Evolutionary conservation across 2,797 vertebrate species (phyloP), one percentile per base, ranked within the genome.

Genomic region (Eremophila alpestris): DNA sequence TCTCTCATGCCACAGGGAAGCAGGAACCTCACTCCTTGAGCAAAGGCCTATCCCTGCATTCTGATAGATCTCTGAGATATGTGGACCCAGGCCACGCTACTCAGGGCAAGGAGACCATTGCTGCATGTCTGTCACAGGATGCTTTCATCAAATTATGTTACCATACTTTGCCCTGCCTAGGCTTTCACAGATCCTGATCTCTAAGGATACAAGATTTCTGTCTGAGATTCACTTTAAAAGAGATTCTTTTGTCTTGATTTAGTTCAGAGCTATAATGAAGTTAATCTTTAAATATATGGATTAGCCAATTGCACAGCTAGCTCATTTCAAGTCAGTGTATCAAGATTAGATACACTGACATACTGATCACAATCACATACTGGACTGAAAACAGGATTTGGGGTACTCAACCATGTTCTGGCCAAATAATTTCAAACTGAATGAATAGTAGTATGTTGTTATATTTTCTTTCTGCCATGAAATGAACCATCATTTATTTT

Each of bases 401-500:
- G 20, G 58, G 26, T 14, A 69, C 7, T 63, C 22, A 75, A 24
- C 27, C 16, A 63, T 34, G 4, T 55, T 92, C 55, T 80, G 59
- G 52, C 48, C 29, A 91, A 96, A 91, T 56, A 16, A 84, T 79
- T 95, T 96, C 70, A 80, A 93, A 59, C 46, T 81, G 88, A 64
- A 78, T 45, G 38, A 68, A 85, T 1, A 49, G 30, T 16, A 89
- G 48, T 22, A 38, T 82, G 89, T 83, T 49, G 19, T 32, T 26
- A 12, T 15, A 26, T 14, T 71, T 81, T 46, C 68, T 78, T 68
- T 27, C 30, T 92, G 63, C 32, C 38, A 19, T 18, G 40, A 67
- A 58, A 90, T 60, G 77, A 91, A 76, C 7, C 4, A 16, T 78
- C 10, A 84, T 52, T 58, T 85, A 74, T 41, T 70, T 76, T 60